These are phyloP conservation scores for Eristalis intricaria DNA, from an alignment of 2,888 invertebrate species.

Conservation along the genomic window DNA sequence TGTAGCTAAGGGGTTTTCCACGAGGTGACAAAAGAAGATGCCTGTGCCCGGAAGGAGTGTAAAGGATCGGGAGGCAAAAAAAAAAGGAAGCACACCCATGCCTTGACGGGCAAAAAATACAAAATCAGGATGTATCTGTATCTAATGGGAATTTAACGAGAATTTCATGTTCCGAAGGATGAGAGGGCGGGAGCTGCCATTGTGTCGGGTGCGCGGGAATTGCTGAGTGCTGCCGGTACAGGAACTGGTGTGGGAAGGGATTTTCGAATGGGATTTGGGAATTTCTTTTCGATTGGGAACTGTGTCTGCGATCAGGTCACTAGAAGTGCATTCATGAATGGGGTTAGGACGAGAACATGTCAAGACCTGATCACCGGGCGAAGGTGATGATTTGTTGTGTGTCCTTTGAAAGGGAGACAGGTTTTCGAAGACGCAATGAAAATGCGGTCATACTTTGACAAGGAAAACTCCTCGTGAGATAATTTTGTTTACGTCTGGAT, in stretches of 20 bases:
- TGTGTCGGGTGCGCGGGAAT: constrained; percentile 27
- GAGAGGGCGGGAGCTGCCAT: constrained; percentile 2
- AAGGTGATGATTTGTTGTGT: no score
- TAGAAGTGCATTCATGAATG: not conserved
- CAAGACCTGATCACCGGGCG: not conserved
- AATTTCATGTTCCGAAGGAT: constrained; percentile 52
- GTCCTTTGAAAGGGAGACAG: no score
- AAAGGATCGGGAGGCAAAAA: constrained; percentile 3
- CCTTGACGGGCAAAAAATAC: not conserved
- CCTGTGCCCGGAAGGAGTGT: not conserved
- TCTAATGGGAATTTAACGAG: constrained; percentile 71
- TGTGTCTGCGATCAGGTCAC: not conserved
- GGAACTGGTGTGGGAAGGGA: constrained; percentile 50
- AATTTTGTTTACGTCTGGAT: no score
- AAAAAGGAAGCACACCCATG: constrained; percentile 27
- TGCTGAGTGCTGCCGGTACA: constrained; percentile 26
- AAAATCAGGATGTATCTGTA: constrained; percentile 47
- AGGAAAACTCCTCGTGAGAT: no score
- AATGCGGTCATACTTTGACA: no score
- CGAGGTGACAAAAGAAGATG: not conserved
- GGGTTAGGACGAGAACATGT: not conserved
- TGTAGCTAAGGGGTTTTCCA: not conserved
- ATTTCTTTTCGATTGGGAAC: not conserved
- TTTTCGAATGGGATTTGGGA: not conserved
- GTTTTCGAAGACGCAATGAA: no score